Conservation (phyloP, 1,140 invertebrate species). For the Helicorthomorpha holstii region DNA sequence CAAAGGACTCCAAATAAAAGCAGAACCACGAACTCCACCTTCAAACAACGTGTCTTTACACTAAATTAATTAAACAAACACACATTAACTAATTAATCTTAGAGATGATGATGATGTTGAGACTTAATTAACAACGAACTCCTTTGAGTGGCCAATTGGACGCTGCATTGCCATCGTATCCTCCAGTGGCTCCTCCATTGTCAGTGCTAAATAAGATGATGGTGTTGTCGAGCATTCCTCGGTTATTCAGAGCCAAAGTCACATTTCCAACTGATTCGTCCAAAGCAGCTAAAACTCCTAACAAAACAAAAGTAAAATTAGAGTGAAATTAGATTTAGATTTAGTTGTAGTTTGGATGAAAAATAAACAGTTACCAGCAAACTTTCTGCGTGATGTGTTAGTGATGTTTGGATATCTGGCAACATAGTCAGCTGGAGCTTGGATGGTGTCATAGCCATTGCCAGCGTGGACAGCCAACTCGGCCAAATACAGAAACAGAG, state of each 20-base stretch:
- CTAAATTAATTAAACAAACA: conserved; percentile 21
- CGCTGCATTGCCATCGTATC: conserved; percentile 67
- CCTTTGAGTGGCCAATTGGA: conserved; percentile 81
- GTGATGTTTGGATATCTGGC: conserved; percentile 48
- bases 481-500: conserved; percentile 67
- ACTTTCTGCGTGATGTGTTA: conserved; percentile 48
- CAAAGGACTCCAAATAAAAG: conserved; percentile 63
- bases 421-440: conserved; percentile 50
- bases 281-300: conserved; percentile 54
- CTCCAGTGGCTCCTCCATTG: conserved; percentile 63
- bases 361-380: conserved; percentile 46
- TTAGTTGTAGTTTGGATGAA: background rate
- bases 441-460: conserved; percentile 59
- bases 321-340: too few relatives aligned
- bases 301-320: background rate
- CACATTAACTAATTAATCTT: background rate
- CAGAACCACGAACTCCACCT: conserved; percentile 64
- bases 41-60: conserved; percentile 72
- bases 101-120: background rate
- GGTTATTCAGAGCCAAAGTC: conserved; percentile 42
- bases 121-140: conserved; percentile 30
- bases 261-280: conserved; percentile 70
- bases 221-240: conserved; percentile 51
- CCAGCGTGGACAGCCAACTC: conserved; percentile 72
- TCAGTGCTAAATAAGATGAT: conserved; percentile 71